Conservation (phyloP, 2,113 vertebrate genomes). For the Hippocampus guttulatus region DNA sequence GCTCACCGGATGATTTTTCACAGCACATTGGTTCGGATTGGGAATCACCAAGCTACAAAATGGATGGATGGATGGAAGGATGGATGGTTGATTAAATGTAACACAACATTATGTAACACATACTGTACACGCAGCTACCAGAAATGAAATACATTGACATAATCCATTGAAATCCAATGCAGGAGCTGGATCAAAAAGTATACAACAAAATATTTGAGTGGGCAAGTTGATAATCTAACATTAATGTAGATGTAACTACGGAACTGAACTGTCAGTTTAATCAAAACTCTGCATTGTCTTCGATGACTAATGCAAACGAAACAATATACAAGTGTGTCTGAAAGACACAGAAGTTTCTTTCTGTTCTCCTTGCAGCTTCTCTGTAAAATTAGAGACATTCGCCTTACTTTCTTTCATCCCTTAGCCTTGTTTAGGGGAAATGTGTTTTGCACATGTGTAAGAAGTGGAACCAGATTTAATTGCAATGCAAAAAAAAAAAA, state of each 20-base stretch:
- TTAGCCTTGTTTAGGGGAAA: constrained; percentile 53
- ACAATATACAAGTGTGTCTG: neutral
- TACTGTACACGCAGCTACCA: neutral
- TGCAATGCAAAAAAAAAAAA: constrained; percentile 47
- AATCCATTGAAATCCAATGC: neutral
- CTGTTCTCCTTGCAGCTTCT: constrained; percentile 4
- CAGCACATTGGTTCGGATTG: too few species aligned
- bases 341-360: neutral
- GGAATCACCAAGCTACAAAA: neutral
- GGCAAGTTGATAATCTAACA: neutral
- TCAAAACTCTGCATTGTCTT: neutral
- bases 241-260: neutral
- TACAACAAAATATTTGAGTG: neutral
- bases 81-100: neutral
- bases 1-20: too few species aligned
- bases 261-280: neutral
- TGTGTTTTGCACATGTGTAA: constrained; percentile 65
- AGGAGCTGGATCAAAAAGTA: neutral
- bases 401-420: constrained; percentile 30
- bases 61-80: too few species aligned
- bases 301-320: neutral
- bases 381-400: constrained; percentile 42
- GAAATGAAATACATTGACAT: neutral
- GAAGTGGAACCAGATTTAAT: constrained; percentile 68
- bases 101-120: neutral